phyloP scores from a whole-genome alignment of 2,797 vertebrate genomes.

The Pseudochaenichthys georgianus region DNA sequence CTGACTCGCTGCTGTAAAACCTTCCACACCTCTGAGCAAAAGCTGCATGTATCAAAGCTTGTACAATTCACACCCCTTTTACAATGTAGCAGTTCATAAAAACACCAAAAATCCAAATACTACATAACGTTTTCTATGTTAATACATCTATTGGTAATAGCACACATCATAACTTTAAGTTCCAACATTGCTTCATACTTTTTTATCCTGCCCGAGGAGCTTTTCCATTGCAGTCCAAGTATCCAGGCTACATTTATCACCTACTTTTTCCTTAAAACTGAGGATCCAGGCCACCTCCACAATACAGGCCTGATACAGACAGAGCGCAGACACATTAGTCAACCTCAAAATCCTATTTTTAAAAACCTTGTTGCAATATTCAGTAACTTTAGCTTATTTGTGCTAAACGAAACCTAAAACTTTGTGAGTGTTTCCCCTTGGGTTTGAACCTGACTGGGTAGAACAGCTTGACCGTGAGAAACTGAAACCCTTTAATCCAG shows the following conservation, averaged over 20 bases:
- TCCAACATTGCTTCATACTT: constrained; percentile 14
- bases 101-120: not conserved
- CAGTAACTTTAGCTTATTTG: constrained; percentile 14
- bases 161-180: not conserved
- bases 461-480: constrained; percentile 25
- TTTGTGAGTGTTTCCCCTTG: not conserved
- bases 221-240: constrained; percentile 52
- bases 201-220: constrained; percentile 48
- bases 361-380: constrained; percentile 16
- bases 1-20: constrained; percentile 33
- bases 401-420: constrained; percentile 7
- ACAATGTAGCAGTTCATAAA: constrained; percentile 12
- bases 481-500: constrained; percentile 33
- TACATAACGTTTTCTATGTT: not conserved
- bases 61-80: constrained; percentile 1
- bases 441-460: constrained; percentile 14
- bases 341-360: constrained; percentile 4
- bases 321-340: constrained; percentile 11
- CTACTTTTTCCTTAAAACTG: constrained; percentile 65
- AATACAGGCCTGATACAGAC: constrained; percentile 15
- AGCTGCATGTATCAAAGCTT: constrained; percentile 28
- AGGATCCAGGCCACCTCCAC: constrained; percentile 69
- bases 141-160: not conserved
- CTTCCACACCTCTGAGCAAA: constrained; percentile 32
- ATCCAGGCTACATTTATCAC: constrained; percentile 74